Conservation (phyloP, 2,797 vertebrate genomes). For the Trachops cirrhosus region DNA sequence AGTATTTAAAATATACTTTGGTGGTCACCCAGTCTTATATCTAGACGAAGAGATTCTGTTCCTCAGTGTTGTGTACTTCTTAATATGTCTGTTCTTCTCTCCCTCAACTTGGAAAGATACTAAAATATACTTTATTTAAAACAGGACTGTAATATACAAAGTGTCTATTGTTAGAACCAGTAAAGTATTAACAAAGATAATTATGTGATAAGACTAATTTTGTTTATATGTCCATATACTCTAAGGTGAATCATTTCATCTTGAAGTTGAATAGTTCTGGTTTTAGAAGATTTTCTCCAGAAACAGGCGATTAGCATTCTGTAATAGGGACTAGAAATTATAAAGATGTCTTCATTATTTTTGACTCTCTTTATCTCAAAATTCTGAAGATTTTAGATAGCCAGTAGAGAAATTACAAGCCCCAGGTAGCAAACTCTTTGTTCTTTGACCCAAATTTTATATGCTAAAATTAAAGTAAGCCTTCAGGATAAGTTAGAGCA, state of each 20-base stretch:
- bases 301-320: background rate
- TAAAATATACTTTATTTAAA: constrained; percentile 42
- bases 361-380: constrained; percentile 14
- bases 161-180: background rate
- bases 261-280: constrained; percentile 2
- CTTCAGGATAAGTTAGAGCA: constrained; percentile 46
- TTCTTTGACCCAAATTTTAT: constrained; percentile 66
- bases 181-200: background rate
- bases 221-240: background rate
- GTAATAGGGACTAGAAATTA: background rate
- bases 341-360: constrained; percentile 11
- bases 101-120: background rate
- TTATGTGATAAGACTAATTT: background rate
- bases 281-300: constrained; percentile 18
- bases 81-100: background rate
- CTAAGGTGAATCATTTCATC: background rate
- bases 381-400: constrained; percentile 26
- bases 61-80: background rate
- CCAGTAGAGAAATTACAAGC: constrained; percentile 50
- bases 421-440: constrained; percentile 40
- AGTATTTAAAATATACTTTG: background rate
- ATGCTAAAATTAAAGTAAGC: constrained; percentile 65
- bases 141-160: background rate
- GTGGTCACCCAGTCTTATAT: background rate
- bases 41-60: background rate